A percentile compares a stretch with the other conserved stretches of the same genome.
Evolutionary conservation across 1,140 invertebrate species (phyloP).

Genomic region (Pogonomyrmex barbatus): DNA sequence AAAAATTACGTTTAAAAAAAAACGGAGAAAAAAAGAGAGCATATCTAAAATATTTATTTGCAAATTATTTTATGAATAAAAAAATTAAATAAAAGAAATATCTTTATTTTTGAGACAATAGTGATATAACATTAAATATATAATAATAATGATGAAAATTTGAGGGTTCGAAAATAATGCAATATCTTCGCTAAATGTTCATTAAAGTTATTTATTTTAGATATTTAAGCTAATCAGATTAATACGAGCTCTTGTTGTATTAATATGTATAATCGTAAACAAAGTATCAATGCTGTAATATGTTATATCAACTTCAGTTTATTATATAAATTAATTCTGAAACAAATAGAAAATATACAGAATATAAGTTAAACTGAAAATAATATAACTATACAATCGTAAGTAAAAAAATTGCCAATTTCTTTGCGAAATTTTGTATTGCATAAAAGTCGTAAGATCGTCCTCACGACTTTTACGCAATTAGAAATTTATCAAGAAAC

Average conservation of each 20-base stretch:
- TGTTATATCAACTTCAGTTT: neutral
- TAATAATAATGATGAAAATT: neutral
- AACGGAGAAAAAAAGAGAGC: neutral
- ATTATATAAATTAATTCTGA: slow-evolving; percentile 16
- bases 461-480: neutral
- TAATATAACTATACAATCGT: neutral
- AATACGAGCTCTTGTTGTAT: slow-evolving; percentile 16
- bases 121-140: neutral
- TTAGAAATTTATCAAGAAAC: neutral
- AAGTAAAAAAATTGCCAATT: neutral
- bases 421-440: neutral
- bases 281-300: neutral
- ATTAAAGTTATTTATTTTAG: slow-evolving; percentile 20
- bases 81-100: slow-evolving; percentile 15
- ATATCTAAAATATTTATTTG: slow-evolving; percentile 23
- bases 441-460: neutral
- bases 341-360: neutral
- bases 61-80: neutral
- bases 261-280: neutral
- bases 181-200: neutral
- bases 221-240: slow-evolving; percentile 1
- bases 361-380: neutral
- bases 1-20: neutral
- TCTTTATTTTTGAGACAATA: slow-evolving; percentile 10
- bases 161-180: slow-evolving; percentile 5